Evolutionary conservation across 1,140 invertebrate species (phyloP), one percentile per base, ranked within the genome.

Genomic region (Solenopsis invicta): DNA sequence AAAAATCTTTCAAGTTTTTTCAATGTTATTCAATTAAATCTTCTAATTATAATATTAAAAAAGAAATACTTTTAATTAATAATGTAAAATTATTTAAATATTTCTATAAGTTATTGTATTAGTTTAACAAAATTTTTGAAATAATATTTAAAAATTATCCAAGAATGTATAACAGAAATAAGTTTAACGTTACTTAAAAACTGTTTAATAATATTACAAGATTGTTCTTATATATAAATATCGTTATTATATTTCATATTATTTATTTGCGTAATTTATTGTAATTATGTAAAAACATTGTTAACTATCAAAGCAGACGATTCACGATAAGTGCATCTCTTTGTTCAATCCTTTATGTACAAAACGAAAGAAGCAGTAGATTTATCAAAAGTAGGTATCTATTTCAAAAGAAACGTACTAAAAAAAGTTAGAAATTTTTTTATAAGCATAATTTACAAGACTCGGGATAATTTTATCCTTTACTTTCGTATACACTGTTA

Each of bases 361-460:
- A 77, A 62, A 45, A 29, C 13, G 62, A 45, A 48, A 37, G 24
- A 29, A 45, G 5, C 21, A 13, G 5, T 12, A 62, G 37, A 48
- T 34, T 48, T n/a, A 18, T 62, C 56, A 24, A 61, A 45, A 29
- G 4, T 76, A 76, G 12, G 4, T 37, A 37, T 24, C 21, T 29
- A 45, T 12, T 67, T 67, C 9, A 24, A 61, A 64, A 18, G 4
- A 59, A 16, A 50, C 2, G n/a, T 48, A 66, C 4, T 48, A 16
- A 13, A 4, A 8, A 77, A n/a, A 77, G 8, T 24, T 64, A 77
- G 10, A 48, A 29, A 34, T 34, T 69, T 69, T 34, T 41, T 71
- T 71, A 71, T 54, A 41, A 10, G 18, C 50, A 64, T 66, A 54
- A 81, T 69, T 81, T 81, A 71, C 18, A 72, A 48, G 18, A 72